Evolutionary conservation across 2,888 invertebrate genomes (phyloP).

Genomic region (Lithophane semibrunnea): DNA sequence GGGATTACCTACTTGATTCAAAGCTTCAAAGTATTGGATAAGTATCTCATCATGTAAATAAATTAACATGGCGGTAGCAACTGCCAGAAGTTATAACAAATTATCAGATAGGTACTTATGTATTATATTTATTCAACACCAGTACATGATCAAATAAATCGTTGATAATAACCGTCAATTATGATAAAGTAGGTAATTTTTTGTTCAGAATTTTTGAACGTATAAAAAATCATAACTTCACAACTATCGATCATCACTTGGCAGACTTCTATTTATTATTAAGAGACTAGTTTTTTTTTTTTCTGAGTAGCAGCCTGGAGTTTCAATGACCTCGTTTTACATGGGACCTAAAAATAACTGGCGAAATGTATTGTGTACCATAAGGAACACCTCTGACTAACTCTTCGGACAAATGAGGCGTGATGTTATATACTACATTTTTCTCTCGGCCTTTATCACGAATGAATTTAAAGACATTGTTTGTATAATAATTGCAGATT

Average conservation of each 20-base stretch:
- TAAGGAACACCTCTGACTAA: background rate
- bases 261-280: background rate
- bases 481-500: slow-evolving; percentile 9
- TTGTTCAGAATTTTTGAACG: background rate
- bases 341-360: background rate
- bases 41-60: background rate
- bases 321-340: background rate
- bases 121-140: slow-evolving; percentile 45
- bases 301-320: background rate
- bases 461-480: slow-evolving; percentile 1
- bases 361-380: background rate
- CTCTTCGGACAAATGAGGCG: background rate
- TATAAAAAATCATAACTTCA: slow-evolving; percentile 37
- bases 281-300: background rate
- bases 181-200: slow-evolving; percentile 27
- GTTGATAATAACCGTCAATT: slow-evolving; percentile 36
- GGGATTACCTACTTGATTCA: too few relatives aligned
- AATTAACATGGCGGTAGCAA: slow-evolving; percentile 18
- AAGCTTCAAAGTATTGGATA: background rate
- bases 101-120: slow-evolving; percentile 10
- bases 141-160: slow-evolving; percentile 36
- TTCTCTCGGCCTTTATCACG: background rate
- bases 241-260: slow-evolving; percentile 19
- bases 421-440: background rate
- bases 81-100: slow-evolving; percentile 28